Evolutionary conservation across 2,113 vertebrate species (phyloP).

Genomic region (Caranx melampygus): DNA sequence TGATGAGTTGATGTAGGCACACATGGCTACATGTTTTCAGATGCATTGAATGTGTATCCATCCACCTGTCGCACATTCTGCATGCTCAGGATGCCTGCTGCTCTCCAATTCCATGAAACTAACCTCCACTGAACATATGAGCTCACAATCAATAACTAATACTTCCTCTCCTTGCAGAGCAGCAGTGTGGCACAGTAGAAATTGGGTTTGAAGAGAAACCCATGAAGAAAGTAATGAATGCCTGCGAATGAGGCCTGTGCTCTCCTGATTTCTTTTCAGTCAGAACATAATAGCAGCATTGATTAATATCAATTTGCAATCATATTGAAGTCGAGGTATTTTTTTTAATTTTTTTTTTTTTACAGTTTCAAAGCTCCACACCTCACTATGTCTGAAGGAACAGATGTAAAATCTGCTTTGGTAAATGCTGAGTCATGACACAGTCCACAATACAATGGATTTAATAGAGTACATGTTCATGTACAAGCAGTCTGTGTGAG

Average conservation of each 20-base stretch:
- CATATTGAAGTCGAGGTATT: conserved; percentile 28
- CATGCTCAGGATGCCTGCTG: not conserved
- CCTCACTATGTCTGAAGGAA: conserved; percentile 1
- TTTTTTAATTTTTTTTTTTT: conserved; percentile 1
- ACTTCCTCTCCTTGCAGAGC: conserved; percentile 5
- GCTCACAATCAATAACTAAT: not conserved
- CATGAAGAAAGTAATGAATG: conserved; percentile 53
- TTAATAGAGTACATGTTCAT: not conserved
- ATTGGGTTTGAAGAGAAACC: conserved; percentile 9
- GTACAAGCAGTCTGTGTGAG: not conserved
- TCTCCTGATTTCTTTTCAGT: not conserved
- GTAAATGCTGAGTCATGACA: conserved; percentile 6
- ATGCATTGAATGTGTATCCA: not conserved
- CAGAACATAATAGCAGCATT: conserved; percentile 66
- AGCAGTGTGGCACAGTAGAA: conserved; percentile 37
- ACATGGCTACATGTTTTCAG: not conserved
- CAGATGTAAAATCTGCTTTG: conserved; percentile 33
- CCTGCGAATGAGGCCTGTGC: conserved; percentile 30
- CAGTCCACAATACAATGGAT: not conserved
- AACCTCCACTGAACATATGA: not conserved
- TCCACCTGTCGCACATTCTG: not conserved
- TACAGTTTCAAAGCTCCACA: conserved; percentile 20
- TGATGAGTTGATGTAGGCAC: conserved; percentile 10
- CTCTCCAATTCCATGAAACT: not conserved
- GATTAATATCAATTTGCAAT: conserved; percentile 39